Base-by-base conservation (phyloP, 2,888 invertebrate species). In the Oxyteleia sp. region DNA sequence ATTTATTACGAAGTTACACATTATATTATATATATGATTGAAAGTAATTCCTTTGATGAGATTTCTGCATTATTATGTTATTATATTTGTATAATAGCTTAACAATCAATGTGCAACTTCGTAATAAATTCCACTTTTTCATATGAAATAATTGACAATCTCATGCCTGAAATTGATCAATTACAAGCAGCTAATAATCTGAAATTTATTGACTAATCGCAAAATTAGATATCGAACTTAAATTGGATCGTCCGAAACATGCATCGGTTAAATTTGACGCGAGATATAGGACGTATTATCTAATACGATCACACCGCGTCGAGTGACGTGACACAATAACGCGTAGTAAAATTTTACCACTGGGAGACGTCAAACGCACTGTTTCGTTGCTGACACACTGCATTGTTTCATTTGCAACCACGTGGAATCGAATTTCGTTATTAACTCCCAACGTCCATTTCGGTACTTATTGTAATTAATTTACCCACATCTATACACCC, bases 221-320 rank as follows among this genome's bases (percentile, higher is more conserved):
- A 4, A 45, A 63, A 32, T 47, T 32, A 63, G 47, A 32, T 32
- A 15, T 29, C 35, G 35, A n/a, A 47, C 47, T 47, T 63, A 47
- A 35, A 32, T 47, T 47, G 47, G 35, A 47, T 45, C 18, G 16
- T 35, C 51, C 16, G 3, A 55, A 68, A 16, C 41, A 20, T n/a
- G 57, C 32, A 2, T n/a, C n/a, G 57, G 69, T 57, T 53, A 23
- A 47, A 71, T 71, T 71, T 35, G 26, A 38, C 10, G 35, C 38
- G 71, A 59, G 20, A 68, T 53, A 57, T 71, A 59, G 47, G 38
- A 47, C 49, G 55, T 35, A 69, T 59, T 72, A 72, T 72, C 72
- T 72, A 61, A 72, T 72, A 35, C 51, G 51, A 72, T 71, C 47
- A 49, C 57, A 26, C 35, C 49, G 26, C 47, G 41, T 59, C 41